Evolutionary conservation across 1,140 invertebrate species (phyloP).

Genomic region (Harlomillsia oculata): DNA sequence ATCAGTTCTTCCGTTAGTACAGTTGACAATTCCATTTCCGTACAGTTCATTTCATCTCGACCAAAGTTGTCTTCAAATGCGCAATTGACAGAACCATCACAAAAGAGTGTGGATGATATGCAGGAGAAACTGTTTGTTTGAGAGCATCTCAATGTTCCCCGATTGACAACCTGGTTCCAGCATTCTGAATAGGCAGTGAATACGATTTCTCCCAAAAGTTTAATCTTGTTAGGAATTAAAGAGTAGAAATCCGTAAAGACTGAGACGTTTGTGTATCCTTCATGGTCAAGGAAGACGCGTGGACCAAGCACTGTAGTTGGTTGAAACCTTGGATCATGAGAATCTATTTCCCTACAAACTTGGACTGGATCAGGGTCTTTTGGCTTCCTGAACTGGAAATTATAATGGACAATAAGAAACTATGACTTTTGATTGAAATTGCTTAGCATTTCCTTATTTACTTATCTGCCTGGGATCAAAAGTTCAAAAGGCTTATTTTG

Average conservation of each 20-base stretch:
- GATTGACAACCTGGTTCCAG: background rate
- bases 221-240: background rate
- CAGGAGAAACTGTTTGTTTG: background rate
- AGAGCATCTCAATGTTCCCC: background rate
- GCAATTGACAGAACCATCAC: background rate
- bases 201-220: background rate
- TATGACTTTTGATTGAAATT: too few relatives aligned
- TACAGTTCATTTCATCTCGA: background rate
- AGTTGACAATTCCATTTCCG: too few relatives aligned
- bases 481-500: too few relatives aligned
- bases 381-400: too few relatives aligned
- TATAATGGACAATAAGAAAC: too few relatives aligned
- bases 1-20: too few relatives aligned
- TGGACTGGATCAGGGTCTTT: too few relatives aligned
- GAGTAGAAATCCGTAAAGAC: background rate
- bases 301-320: background rate
- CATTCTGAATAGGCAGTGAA: conserved; percentile 1
- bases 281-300: background rate
- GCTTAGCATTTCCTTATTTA: too few relatives aligned
- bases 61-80: conserved; percentile 1
- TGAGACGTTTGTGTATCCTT: background rate
- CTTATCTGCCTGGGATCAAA: too few relatives aligned
- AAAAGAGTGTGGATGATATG: background rate
- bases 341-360: background rate
- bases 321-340: background rate